These are phyloP conservation scores for Adelognathus sp. DNA, from an alignment of 2,888 invertebrate species.

Conservation along the genomic window DNA sequence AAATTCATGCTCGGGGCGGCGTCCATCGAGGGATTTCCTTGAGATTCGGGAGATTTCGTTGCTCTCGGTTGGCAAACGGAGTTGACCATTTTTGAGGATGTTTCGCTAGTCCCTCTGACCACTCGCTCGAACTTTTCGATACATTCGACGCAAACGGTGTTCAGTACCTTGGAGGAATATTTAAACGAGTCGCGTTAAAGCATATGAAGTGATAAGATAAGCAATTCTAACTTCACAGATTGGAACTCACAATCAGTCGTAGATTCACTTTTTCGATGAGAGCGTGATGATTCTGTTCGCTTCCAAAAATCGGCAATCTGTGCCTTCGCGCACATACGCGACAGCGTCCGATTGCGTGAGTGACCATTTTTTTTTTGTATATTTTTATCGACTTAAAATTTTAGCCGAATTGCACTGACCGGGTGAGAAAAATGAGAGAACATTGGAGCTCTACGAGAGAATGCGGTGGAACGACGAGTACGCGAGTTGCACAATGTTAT, in stretches of 20 bases:
- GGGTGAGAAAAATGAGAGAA: background rate
- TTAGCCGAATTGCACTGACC: background rate
- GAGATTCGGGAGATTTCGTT: background rate
- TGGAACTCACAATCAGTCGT: conserved; percentile 52
- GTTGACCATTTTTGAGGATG: background rate
- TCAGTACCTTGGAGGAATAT: conserved; percentile 56
- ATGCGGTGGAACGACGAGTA: background rate
- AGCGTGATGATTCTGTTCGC: conserved; percentile 45
- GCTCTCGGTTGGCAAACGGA: background rate
- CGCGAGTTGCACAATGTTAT: background rate
- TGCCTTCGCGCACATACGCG: conserved; percentile 56
- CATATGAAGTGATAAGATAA: background rate
- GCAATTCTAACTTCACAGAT: background rate
- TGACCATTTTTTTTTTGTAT: conserved; percentile 46
- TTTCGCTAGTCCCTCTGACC: background rate
- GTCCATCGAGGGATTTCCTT: background rate
- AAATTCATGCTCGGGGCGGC: background rate
- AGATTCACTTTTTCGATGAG: conserved; percentile 56
- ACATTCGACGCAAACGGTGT: conserved; percentile 58
- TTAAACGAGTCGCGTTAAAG: background rate
- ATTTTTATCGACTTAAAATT: background rate
- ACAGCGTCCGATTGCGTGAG: conserved; percentile 57
- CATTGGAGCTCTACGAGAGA: background rate
- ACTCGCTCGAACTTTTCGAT: conserved; percentile 53
- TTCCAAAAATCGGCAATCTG: conserved; percentile 52